These are phyloP conservation scores for Scolanthus callimorphus DNA, from an alignment of 92 coral and sea anemone genomes.

Conservation along the genomic window DNA sequence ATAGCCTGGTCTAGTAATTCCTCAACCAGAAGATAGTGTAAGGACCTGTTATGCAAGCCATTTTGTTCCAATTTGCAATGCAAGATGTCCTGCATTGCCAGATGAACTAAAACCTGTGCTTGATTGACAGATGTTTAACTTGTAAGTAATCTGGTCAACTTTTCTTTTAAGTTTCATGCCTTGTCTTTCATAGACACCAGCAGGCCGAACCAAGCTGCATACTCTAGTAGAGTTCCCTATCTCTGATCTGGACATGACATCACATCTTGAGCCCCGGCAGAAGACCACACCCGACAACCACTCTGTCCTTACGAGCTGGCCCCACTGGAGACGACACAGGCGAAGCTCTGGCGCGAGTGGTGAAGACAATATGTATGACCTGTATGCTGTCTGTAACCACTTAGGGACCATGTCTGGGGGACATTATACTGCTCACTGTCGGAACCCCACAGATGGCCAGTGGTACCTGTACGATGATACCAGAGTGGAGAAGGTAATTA, in stretches of 20 bases:
- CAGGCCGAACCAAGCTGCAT: slow-evolving; percentile 91
- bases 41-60: too few relatives aligned
- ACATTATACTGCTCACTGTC: slow-evolving; percentile 89
- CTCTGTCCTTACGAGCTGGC: slow-evolving; percentile 41
- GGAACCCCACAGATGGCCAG: slow-evolving; percentile 76
- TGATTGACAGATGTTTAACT: too few relatives aligned
- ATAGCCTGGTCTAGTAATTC: too few relatives aligned
- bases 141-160: too few relatives aligned
- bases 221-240: slow-evolving; percentile 80
- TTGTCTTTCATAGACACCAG: too few relatives aligned
- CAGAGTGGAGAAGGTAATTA: slow-evolving; percentile 53
- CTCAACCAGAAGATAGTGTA: too few relatives aligned
- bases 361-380: slow-evolving; percentile 77
- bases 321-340: slow-evolving; percentile 58
- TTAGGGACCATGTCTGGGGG: slow-evolving; percentile 94
- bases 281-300: slow-evolving; percentile 38
- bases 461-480: slow-evolving; percentile 90
- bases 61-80: too few relatives aligned
- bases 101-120: too few relatives aligned
- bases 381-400: slow-evolving; percentile 93
- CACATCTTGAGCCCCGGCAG: slow-evolving; percentile 76
- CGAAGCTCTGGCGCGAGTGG: slow-evolving; percentile 34
- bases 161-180: too few relatives aligned
- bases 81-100: too few relatives aligned
- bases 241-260: slow-evolving; percentile 70